Conservation (phyloP, 2,888 invertebrate genomes). For the Acrocyrtus sp. region DNA sequence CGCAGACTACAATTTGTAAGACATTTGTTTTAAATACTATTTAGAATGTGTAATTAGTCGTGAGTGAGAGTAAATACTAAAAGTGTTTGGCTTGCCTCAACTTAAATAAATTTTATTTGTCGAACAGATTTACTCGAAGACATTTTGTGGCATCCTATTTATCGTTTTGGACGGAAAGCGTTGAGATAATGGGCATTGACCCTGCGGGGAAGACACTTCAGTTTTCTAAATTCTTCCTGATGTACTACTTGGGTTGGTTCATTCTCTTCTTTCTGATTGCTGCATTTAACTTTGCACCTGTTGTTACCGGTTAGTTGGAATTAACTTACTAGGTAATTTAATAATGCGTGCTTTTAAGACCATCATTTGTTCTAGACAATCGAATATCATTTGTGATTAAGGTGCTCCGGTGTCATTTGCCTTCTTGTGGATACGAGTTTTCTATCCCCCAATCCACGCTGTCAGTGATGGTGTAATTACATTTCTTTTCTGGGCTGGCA, state of each 20-base stretch:
- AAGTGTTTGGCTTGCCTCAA: too few species aligned
- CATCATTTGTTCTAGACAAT: too few species aligned
- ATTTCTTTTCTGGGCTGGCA: background rate
- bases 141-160: constrained; percentile 44
- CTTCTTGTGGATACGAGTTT: constrained; percentile 32
- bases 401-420: constrained; percentile 44
- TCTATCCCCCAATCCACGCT: constrained; percentile 27
- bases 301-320: constrained; percentile 34
- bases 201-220: constrained; percentile 37
- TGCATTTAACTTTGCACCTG: constrained; percentile 31
- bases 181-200: constrained; percentile 58
- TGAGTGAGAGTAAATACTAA: too few species aligned
- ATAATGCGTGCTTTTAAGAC: background rate
- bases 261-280: background rate
- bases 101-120: too few species aligned
- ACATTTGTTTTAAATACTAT: too few species aligned
- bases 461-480: constrained; percentile 3
- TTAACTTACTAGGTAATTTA: background rate
- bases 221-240: constrained; percentile 19
- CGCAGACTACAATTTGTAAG: constrained; percentile 35
- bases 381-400: background rate
- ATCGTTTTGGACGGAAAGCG: constrained; percentile 50
- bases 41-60: too few species aligned
- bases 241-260: constrained; percentile 36
- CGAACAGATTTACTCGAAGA: constrained; percentile 12